Base-by-base conservation (phyloP, 2,888 invertebrate genomes). In the Gymnocheta viridis region DNA sequence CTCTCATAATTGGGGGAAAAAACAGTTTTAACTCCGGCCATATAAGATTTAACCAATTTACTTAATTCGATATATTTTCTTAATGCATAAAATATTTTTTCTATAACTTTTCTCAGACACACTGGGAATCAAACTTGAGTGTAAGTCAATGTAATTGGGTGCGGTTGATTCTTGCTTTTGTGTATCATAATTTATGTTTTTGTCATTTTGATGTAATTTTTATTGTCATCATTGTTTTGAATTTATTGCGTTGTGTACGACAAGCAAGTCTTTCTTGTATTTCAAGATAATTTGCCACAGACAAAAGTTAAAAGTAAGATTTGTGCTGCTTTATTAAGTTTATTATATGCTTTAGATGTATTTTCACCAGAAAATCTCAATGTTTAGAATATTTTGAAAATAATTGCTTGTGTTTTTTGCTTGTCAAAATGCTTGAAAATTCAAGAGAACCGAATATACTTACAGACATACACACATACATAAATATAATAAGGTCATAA, bases 131-230 rank as follows among this genome's bases (percentile, higher is more conserved):
- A 35, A 22, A 32, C n/a, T 9, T 35, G 49, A 12, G 19, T 32
- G 35, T n/a, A 29, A 49, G 6, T 17, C 19, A 44, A 10, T 27
- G 64, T 17, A 44, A 19, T 9, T 9, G 14, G 35, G 38, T 12
- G 1, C 32, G 44, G 47, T 44, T 72, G 29, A 51, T 14, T 62
- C 49, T 38, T 73, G 35, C 51, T 62, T 38, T 58, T 54, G 14
- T 12, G 44, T 5, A 38, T n/a, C 12, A 38, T 27, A 64, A 72
- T 60, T 73, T 74, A 60, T 81, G 80, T 58, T 81, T 73, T 67
- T 81, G 80, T 67, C 73, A 67, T 41, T 67, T 67, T 74, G 51
- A 58, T 67, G 66, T 80, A 49, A 56, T 35, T 79, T 64, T 35
- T 17, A 38, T 69, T 64, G 54, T 56, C 14, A 62, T 17, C 41